Conservation (phyloP, 1,140 invertebrate genomes). For the Whitmania pigra region DNA sequence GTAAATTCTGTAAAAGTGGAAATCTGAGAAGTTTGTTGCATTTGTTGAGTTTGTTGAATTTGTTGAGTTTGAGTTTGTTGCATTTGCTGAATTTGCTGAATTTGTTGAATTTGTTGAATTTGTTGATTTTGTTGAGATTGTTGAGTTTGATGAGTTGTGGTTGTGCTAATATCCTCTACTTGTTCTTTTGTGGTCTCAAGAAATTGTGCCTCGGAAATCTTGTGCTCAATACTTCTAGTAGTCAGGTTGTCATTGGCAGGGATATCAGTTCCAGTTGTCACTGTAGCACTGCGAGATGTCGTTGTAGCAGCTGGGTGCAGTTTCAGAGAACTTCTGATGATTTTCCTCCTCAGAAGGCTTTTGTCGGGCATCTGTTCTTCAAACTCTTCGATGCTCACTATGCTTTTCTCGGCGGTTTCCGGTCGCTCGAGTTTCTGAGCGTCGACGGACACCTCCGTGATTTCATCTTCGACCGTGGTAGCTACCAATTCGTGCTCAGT, state of each 20-base stretch:
- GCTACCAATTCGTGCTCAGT: constrained; percentile 9
- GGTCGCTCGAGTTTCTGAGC: neutral
- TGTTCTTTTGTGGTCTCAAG: too few relatives aligned
- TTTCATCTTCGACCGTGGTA: constrained; percentile 19
- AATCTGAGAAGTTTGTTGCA: too few relatives aligned
- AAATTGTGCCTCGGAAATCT: neutral
- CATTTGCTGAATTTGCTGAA: too few relatives aligned
- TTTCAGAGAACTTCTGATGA: constrained; percentile 12
- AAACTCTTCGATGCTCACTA: constrained; percentile 25
- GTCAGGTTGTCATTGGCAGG: neutral
- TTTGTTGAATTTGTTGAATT: too few relatives aligned
- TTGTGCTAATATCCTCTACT: too few relatives aligned
- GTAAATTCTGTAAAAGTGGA: too few relatives aligned
- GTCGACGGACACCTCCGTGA: neutral
- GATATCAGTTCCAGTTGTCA: neutral
- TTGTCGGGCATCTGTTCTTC: constrained; percentile 36
- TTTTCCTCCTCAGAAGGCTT: constrained; percentile 22
- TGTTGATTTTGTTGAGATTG: too few relatives aligned
- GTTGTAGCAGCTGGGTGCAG: neutral
- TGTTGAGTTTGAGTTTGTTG: too few relatives aligned
- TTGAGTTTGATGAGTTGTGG: too few relatives aligned
- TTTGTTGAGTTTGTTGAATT: too few relatives aligned
- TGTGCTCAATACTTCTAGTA: neutral
- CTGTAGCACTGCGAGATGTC: neutral
- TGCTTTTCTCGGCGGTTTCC: neutral